Conservation (phyloP, 2,113 vertebrate genomes). For the Apteryx mantelli region DNA sequence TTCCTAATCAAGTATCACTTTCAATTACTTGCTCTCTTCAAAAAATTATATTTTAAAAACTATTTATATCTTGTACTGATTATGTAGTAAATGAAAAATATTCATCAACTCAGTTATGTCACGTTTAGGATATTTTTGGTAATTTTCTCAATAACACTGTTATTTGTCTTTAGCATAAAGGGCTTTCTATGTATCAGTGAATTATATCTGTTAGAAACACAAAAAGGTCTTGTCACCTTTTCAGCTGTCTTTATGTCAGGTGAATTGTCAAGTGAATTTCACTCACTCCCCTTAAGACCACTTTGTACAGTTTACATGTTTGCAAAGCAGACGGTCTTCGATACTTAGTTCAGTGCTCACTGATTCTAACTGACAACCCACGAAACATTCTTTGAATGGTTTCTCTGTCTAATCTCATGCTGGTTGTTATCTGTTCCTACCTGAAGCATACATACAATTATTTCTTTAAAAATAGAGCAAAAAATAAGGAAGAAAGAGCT, state of each 20-base stretch:
- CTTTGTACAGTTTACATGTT: background rate
- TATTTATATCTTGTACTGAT: background rate
- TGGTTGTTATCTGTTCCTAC: background rate
- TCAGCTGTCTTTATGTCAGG: background rate
- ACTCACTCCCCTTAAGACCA: background rate
- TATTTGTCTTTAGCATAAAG: background rate
- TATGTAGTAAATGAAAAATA: background rate
- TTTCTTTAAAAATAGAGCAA: background rate
- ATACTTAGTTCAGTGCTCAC: background rate
- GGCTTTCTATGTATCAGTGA: background rate
- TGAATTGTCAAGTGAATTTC: background rate
- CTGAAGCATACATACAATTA: background rate
- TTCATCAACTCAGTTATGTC: background rate
- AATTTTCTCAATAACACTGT: background rate
- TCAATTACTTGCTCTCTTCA: background rate
- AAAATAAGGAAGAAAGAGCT: rapidly evolving
- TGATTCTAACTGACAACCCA: background rate
- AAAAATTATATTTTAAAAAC: background rate
- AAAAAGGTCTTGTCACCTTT: background rate
- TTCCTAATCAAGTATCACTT: background rate
- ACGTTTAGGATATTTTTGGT: background rate
- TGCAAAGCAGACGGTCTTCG: background rate
- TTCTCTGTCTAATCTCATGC: background rate
- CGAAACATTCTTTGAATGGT: background rate
- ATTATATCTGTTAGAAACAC: background rate